phyloP scores from a whole-genome alignment of 2,113 vertebrate species.

The Lagopus leucura region DNA sequence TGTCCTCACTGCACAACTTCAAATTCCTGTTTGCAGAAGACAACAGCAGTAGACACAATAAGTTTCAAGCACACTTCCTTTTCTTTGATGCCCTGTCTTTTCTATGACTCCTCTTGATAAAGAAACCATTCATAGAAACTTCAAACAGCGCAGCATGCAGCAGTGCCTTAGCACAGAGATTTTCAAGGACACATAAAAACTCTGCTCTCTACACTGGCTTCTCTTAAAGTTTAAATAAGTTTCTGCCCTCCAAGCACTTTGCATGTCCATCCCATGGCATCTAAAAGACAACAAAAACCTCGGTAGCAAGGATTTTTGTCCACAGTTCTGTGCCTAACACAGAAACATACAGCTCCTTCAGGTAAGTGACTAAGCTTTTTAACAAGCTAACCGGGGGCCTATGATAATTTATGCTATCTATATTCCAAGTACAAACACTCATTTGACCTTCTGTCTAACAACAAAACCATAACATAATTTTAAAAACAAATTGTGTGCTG shows the following conservation, averaged over 20 bases:
- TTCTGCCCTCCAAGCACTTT: not conserved
- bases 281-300: not conserved
- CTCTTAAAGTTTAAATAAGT: not conserved
- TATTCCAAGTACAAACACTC: slow-evolving; percentile 1
- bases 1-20: not conserved
- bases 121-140: not conserved
- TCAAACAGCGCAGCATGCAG: not conserved
- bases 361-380: not conserved
- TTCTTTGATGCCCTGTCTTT: not conserved
- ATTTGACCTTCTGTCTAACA: slow-evolving; percentile 31
- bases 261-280: not conserved
- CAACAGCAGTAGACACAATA: not conserved
- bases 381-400: not conserved
- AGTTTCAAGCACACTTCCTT: not conserved
- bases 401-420: slow-evolving; percentile 17
- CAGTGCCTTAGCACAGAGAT: not conserved
- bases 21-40: not conserved
- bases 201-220: not conserved
- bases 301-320: not conserved
- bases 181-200: not conserved
- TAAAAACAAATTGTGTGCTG: not conserved
- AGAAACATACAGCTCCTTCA: not conserved
- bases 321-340: not conserved
- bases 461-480: slow-evolving; percentile 26
- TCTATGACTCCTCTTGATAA: not conserved